Conservation (phyloP, 2,888 invertebrate genomes). For the Andrena fulva region DNA sequence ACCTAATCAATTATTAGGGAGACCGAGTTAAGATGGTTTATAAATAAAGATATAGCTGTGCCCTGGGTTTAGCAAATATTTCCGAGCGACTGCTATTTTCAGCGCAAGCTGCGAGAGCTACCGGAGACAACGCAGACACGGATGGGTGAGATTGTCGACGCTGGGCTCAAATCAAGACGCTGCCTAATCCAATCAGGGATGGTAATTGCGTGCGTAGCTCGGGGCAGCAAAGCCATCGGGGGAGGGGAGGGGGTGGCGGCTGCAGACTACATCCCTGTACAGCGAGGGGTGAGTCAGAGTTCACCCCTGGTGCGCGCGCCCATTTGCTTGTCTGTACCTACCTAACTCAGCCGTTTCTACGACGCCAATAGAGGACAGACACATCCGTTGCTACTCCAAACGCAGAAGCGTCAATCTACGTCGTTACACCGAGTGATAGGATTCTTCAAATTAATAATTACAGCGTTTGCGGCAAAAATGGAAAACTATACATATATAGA, state of each 20-base stretch:
- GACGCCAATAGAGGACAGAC: slow-evolving; percentile 62
- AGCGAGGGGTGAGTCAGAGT: slow-evolving; percentile 75
- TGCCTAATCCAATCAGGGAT: slow-evolving; percentile 82
- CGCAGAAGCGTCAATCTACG: not conserved
- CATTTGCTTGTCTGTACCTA: slow-evolving; percentile 64
- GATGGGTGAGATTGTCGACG: slow-evolving; percentile 76
- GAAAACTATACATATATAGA: no score
- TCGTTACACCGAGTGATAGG: slow-evolving; percentile 9
- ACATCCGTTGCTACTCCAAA: slow-evolving; percentile 45
- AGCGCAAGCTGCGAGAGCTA: slow-evolving; percentile 61
- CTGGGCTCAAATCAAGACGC: slow-evolving; percentile 81
- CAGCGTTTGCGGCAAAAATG: not conserved
- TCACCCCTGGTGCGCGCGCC: slow-evolving; percentile 66
- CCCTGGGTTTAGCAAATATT: slow-evolving; percentile 14
- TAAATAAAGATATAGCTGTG: not conserved
- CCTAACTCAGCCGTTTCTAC: slow-evolving; percentile 70
- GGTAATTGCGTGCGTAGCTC: slow-evolving; percentile 83
- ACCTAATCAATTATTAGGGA: no score
- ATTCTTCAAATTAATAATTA: slow-evolving; percentile 5
- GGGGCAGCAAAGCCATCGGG: slow-evolving; percentile 76
- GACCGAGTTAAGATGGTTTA: no score
- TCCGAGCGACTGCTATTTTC: slow-evolving; percentile 33
- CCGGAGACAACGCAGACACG: slow-evolving; percentile 68
- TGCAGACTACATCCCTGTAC: slow-evolving; percentile 70
- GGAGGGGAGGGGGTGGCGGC: slow-evolving; percentile 39